A percentile compares a stretch with the other conserved stretches of the same genome.
phyloP scores from a whole-genome alignment of 2,888 invertebrate genomes.

The Brachyopa scutellaris region DNA sequence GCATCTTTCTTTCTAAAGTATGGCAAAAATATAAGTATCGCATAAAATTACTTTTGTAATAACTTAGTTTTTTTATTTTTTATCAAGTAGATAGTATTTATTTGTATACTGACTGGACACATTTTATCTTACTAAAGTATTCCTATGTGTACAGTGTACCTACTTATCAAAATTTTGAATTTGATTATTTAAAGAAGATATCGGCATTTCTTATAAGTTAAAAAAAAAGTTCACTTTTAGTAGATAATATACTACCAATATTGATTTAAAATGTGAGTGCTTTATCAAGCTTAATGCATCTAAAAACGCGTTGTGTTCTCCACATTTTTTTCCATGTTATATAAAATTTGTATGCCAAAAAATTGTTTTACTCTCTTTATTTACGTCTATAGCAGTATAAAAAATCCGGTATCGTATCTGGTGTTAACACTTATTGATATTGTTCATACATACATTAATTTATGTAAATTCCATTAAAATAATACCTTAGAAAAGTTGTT shows the following conservation, averaged over 20 bases:
- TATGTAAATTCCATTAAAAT: too few species aligned
- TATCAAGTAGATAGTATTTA: neutral
- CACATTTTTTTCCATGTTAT: neutral
- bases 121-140: neutral
- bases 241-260: too few species aligned
- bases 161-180: too few species aligned
- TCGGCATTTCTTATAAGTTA: too few species aligned
- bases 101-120: neutral
- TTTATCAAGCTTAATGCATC: too few species aligned
- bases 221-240: too few species aligned
- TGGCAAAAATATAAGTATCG: neutral
- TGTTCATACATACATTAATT: neutral
- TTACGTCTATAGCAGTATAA: constrained; percentile 5
- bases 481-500: too few species aligned
- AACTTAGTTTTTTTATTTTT: neutral
- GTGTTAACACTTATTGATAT: neutral
- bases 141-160: neutral
- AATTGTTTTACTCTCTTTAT: neutral
- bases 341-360: constrained; percentile 25
- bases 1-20: neutral
- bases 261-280: too few species aligned
- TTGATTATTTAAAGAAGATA: too few species aligned
- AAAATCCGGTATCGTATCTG: neutral
- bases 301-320: too few species aligned
- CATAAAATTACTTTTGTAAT: neutral